Evolutionary conservation across 2,888 invertebrate species (phyloP).

Genomic region (Periphyllus acericola): DNA sequence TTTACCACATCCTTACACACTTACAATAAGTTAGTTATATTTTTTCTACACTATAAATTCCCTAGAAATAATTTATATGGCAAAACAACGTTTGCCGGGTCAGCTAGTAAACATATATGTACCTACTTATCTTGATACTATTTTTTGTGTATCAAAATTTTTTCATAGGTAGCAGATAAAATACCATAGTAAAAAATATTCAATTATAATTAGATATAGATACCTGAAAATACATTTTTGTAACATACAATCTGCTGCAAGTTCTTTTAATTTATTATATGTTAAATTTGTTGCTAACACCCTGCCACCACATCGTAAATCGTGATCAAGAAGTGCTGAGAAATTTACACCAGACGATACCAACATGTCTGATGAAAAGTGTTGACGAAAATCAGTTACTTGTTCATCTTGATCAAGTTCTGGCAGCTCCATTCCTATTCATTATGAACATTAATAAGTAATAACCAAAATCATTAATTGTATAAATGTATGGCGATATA

Average conservation of each 20-base stretch:
- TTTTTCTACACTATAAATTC: no score
- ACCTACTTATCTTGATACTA: no score
- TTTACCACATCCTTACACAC: no score
- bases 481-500: background rate
- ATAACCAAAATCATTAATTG: background rate
- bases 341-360: slow-evolving; percentile 77
- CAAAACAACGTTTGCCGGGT: no score
- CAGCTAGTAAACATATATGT: no score
- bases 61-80: no score
- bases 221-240: slow-evolving; percentile 80
- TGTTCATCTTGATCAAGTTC: slow-evolving; percentile 79
- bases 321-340: slow-evolving; percentile 78
- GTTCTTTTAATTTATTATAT: slow-evolving; percentile 72
- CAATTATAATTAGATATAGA: slow-evolving; percentile 17
- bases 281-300: slow-evolving; percentile 77
- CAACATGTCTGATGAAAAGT: slow-evolving; percentile 76
- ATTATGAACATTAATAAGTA: background rate
- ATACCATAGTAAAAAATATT: no score
- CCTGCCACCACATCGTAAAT: slow-evolving; percentile 79
- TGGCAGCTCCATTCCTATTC: slow-evolving; percentile 72
- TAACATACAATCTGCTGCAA: slow-evolving; percentile 79
- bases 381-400: slow-evolving; percentile 78
- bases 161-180: no score
- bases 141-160: no score
- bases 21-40: no score